Percentiles rank a stretch among this genome's conserved stretches.
Evolutionary conservation across 1,140 invertebrate species (phyloP).

Genomic region (Drosophila pectinifera): DNA sequence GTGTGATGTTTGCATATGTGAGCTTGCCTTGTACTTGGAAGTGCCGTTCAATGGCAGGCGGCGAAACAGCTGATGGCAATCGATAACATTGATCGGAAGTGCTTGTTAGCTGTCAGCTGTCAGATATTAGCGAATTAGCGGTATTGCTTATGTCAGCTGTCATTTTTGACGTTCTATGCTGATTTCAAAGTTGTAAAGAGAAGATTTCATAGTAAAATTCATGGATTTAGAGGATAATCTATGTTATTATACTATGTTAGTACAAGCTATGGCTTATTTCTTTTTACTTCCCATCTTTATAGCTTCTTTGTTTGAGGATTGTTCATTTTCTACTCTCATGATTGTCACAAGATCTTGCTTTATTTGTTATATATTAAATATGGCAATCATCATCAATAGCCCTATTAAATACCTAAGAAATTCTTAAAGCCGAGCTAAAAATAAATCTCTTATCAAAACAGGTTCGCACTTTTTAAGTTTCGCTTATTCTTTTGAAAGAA

Average conservation of each 20-base stretch:
- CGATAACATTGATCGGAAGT: conserved; percentile 43
- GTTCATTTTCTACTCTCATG: not conserved
- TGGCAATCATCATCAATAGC: too few relatives aligned
- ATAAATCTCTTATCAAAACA: not conserved
- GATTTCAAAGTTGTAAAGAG: not conserved
- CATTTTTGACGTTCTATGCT: not conserved
- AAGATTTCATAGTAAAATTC: too few relatives aligned
- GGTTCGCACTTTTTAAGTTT: not conserved
- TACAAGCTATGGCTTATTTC: not conserved
- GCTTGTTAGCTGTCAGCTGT: conserved; percentile 20
- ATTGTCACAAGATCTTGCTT: not conserved
- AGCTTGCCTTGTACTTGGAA: conserved; percentile 50
- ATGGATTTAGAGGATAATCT: too few relatives aligned
- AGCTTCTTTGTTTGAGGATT: not conserved
- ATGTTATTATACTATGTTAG: too few relatives aligned
- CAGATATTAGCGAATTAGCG: conserved; percentile 5
- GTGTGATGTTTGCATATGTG: conserved; percentile 12
- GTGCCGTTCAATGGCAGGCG: conserved; percentile 58
- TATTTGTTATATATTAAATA: too few relatives aligned
- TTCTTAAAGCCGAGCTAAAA: not conserved
- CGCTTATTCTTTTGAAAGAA: not conserved
- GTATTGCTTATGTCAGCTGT: not conserved
- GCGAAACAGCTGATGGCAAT: conserved; percentile 22
- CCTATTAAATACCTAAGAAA: too few relatives aligned
- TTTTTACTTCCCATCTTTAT: not conserved